Evolutionary conservation across 2,113 vertebrate species (phyloP).

Genomic region (Sceloporus undulatus): DNA sequence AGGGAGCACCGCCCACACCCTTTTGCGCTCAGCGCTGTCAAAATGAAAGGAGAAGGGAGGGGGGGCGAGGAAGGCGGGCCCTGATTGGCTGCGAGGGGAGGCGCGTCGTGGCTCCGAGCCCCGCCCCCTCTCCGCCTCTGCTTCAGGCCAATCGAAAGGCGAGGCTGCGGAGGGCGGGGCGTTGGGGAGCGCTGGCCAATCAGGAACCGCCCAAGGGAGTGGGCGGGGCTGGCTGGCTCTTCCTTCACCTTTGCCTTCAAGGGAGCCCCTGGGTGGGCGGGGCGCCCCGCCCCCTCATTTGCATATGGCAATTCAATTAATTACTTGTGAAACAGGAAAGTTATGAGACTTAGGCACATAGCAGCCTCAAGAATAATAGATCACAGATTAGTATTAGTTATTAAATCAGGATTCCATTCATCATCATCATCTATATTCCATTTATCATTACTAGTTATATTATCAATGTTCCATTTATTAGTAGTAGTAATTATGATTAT

Average conservation of each 20-base stretch:
- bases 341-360: too few relatives aligned
- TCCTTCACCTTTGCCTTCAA: not conserved
- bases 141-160: not conserved
- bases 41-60: not conserved
- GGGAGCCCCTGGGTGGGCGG: not conserved
- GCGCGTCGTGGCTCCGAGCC: not conserved
- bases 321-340: too few relatives aligned
- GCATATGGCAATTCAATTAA: not conserved
- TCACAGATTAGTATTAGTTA: too few relatives aligned
- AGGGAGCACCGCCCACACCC: not conserved
- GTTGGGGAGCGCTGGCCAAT: too few relatives aligned
- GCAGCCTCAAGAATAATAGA: too few relatives aligned
- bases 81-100: conserved; percentile 11
- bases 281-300: not conserved
- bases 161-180: not conserved
- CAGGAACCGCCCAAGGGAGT: not conserved
- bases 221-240: not conserved
- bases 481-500: too few relatives aligned
- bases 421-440: too few relatives aligned
- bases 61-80: not conserved
- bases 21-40: not conserved
- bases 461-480: too few relatives aligned
- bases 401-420: too few relatives aligned
- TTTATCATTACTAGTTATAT: too few relatives aligned
- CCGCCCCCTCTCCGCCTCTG: not conserved